Evolutionary conservation across 2,888 invertebrate species (phyloP).

Genomic region (Carpatolechia fugitivella): DNA sequence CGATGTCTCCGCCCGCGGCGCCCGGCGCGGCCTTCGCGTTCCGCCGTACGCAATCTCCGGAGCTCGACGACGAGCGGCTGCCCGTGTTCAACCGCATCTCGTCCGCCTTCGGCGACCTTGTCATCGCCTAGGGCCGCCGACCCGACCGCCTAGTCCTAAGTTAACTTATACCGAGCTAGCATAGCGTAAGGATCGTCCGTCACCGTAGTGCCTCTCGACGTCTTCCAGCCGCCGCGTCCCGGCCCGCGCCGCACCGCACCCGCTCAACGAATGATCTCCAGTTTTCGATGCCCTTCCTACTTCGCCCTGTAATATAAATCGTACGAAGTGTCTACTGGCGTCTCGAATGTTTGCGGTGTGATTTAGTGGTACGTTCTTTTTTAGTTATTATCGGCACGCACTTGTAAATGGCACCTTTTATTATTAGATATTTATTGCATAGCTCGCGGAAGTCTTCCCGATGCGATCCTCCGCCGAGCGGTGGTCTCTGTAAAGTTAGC

Average conservation of each 20-base stretch:
- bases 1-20: constrained; percentile 78
- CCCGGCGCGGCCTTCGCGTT: constrained; percentile 64
- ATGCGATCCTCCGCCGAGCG: constrained; percentile 77
- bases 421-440: constrained; percentile 76
- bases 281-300: constrained; percentile 71
- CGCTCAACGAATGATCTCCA: constrained; percentile 79
- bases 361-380: constrained; percentile 66
- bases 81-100: constrained; percentile 85
- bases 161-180: constrained; percentile 70
- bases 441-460: constrained; percentile 78
- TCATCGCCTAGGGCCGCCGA: constrained; percentile 62
- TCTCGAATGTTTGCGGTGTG: constrained; percentile 79
- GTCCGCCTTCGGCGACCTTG: constrained; percentile 71
- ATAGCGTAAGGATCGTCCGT: constrained; percentile 73
- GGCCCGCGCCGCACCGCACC: constrained; percentile 62
- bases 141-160: constrained; percentile 64
- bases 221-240: constrained; percentile 72
- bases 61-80: constrained; percentile 83
- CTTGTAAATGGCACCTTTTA: constrained; percentile 78
- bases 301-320: constrained; percentile 69
- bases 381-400: constrained; percentile 71
- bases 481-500: constrained; percentile 79
- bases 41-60: constrained; percentile 63
- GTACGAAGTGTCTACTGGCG: constrained; percentile 72
- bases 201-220: constrained; percentile 74